Evolutionary conservation across 2,113 vertebrate species (phyloP), one percentile per base, ranked within the genome.

Genomic region (Vulpes ferrilata): DNA sequence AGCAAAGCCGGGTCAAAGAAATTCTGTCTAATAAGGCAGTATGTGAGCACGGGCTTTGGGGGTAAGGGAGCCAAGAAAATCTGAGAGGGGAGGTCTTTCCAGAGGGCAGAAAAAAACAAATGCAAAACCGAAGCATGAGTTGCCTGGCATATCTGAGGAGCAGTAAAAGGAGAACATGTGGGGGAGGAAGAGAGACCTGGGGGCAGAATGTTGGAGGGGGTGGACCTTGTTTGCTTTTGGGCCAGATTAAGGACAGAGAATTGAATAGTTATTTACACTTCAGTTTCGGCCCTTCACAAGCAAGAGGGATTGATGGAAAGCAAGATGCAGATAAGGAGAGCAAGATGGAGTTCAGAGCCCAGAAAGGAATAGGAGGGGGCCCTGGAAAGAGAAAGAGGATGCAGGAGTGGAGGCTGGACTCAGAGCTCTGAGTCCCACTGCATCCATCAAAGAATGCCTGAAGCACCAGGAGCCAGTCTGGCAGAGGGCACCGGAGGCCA

Each of bases 151-250:
- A 1, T 84, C 30, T 85, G 19, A 67, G 55, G 12, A 48, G n/a
- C 38, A 51, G 59, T 7, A n/a, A 57, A 1, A 11, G 11, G 25
- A 16, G 57, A 38, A 19, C 8, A 3, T 1, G 55, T 9, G 4
- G 7, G 11, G 2, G 4, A 9, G 7, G 5, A 7, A 38, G 6
- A 11, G 35, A 9, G 0, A 9, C 11, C 15, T 86, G 1, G n/a
- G 43, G 35, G 59, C 43, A 69, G 25, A 78, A 3, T 6, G n/a
- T 82, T 22, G 35, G 17, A 17, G 11, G 53, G 32, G 17, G 7
- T 19, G 71, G 55, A n/a, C 60, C 23, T 7, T 3, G 27, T 9
- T 30, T 23, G 19, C 19, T 38, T 59, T 48, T 48, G 43, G 43
- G 16, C 19, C 55, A 32, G 48, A 84, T 8, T 8, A 73, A 88